Evolutionary conservation across 2,888 invertebrate genomes (phyloP).

Genomic region (Dasysyrphus tricinctus): DNA sequence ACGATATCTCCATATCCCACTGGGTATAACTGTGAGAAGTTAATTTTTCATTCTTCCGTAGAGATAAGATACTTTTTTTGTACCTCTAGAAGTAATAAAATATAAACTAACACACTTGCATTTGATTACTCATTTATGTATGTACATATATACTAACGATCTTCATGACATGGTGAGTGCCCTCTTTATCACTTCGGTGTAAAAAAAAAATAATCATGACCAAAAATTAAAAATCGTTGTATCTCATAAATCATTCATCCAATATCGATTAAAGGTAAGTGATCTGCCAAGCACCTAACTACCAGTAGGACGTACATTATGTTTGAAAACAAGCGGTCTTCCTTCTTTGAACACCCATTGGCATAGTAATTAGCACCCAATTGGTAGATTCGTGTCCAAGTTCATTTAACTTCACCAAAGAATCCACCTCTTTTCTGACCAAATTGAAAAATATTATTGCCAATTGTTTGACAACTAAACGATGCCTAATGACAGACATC

Average conservation of each 20-base stretch:
- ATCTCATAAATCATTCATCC: constrained; percentile 63
- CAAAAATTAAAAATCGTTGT: constrained; percentile 12
- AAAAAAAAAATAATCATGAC: constrained; percentile 31
- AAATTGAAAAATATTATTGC: constrained; percentile 62
- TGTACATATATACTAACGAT: constrained; percentile 34
- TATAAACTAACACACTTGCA: not conserved
- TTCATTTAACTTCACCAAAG: constrained; percentile 12
- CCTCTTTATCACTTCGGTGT: constrained; percentile 12
- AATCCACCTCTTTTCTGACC: not conserved
- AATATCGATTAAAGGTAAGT: constrained; percentile 46
- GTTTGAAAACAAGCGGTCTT: not conserved
- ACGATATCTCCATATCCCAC: constrained; percentile 49
- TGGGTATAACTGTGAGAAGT: constrained; percentile 52
- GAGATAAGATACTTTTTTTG: not conserved
- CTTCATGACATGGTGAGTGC: constrained; percentile 47
- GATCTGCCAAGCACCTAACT: not conserved
- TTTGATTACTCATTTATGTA: too few relatives aligned
- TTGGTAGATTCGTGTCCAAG: constrained; percentile 43
- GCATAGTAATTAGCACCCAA: constrained; percentile 66
- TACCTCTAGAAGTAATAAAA: not conserved
- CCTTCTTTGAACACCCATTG: constrained; percentile 50
- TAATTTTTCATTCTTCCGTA: constrained; percentile 60
- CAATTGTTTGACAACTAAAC: constrained; percentile 70
- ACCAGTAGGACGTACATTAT: not conserved
- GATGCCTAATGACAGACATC: constrained; percentile 71